Base-by-base conservation (phyloP, 2,797 vertebrate species). In the Gila robusta region DNA sequence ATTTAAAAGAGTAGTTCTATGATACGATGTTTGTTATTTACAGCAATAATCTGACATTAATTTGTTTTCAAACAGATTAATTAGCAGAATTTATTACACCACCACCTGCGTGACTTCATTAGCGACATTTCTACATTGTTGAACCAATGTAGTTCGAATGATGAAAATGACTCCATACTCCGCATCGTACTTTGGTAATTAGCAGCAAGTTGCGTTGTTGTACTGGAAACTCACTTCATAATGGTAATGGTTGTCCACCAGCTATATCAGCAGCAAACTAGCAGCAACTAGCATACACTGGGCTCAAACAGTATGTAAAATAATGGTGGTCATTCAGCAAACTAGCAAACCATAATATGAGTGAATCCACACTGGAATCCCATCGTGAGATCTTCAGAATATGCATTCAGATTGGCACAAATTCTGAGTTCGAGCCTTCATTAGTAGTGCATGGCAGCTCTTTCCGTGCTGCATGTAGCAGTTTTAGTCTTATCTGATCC, bases 401-500 rank as follows among this genome's bases (percentile, higher is more conserved):
- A 32, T n/a, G 3, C 16, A 76, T 49, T 64, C 41, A 66, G 21
- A 23, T 37, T 32, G 52, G 56, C 56, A 62, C 37, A 67, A 23
- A 52, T 56, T 73, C 17, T 44, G 26, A 82, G 37, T 70, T 64
- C 3, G 1, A 52, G 79, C 62, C 62, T 71, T 76, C 79, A 86
- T 74, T 56, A 74, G 21, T 32, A 76, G 44, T 62, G 35, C 52
- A 47, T 80, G 85, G 9, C 21, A 41, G 28, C 44, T 81, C 37
- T 26, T 52, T 47, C 17, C 0, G 35, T 80, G 86, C 85, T 72
- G 86, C 86, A 72, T 76, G 79, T 71, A 79, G 87, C 66, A 67
- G 44, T 49, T 72, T 87, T 14, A 23, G 47, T 89, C 91, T 80
- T 81, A 79, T 85, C 84, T 59, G 86, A 91, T 89, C 79, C 37